phyloP scores from a whole-genome alignment of 2,888 invertebrate species.

The Salpingus planirostris region DNA sequence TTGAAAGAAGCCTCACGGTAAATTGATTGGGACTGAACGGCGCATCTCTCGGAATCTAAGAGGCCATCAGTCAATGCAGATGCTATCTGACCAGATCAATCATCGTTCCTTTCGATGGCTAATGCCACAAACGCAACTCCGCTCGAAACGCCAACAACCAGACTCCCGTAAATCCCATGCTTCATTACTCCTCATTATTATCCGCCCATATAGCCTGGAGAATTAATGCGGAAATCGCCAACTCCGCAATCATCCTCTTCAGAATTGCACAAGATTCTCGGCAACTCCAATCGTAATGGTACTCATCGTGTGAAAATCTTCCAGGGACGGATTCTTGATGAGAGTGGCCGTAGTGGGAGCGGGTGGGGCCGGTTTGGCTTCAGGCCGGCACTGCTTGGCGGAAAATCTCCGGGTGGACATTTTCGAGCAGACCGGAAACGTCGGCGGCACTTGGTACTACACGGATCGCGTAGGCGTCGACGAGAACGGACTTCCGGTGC shows the following conservation, averaged over 20 bases:
- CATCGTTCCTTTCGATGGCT: conserved; percentile 11
- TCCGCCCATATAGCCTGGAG: no score
- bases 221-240: no score
- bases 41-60: conserved; percentile 13
- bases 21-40: conserved; percentile 13
- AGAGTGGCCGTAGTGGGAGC: conserved; percentile 30
- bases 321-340: no score
- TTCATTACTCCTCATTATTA: no score
- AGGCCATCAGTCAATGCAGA: conserved; percentile 16
- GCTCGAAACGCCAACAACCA: no score
- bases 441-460: conserved; percentile 77
- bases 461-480: conserved; percentile 55
- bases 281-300: no score
- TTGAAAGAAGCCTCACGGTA: conserved; percentile 14
- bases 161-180: no score
- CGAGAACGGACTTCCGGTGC: conserved; percentile 57
- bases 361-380: conserved; percentile 26
- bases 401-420: conserved; percentile 48
- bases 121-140: no score
- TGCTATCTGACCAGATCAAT: conserved; percentile 14
- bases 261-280: no score
- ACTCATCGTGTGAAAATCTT: no score
- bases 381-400: conserved; percentile 28
- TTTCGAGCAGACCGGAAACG: conserved; percentile 57
- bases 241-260: no score